Percentiles rank a stretch among this genome's conserved stretches.
These are phyloP conservation scores for Corythornis madagascariensis DNA, from an alignment of 2,113 vertebrate species.

Conservation along the genomic window DNA sequence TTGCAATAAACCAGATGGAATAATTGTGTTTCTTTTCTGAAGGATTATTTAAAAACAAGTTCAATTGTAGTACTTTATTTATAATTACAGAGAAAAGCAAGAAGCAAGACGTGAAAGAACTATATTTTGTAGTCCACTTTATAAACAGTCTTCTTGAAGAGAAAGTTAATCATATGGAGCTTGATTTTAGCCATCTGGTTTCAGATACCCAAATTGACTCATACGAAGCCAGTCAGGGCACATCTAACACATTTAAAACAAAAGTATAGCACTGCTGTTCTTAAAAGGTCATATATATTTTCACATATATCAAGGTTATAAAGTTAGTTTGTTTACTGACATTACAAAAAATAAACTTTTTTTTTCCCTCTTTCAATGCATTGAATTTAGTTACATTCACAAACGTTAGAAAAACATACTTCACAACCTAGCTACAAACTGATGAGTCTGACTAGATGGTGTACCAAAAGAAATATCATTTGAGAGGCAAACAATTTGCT, in stretches of 20 bases:
- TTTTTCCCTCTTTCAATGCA: not conserved
- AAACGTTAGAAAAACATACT: not conserved
- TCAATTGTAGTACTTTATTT: not conserved
- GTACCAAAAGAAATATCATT: not conserved
- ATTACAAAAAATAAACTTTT: no score
- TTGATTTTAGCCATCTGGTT: not conserved
- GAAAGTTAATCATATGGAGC: not conserved
- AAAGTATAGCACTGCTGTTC: not conserved
- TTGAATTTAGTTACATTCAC: not conserved
- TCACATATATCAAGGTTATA: not conserved
- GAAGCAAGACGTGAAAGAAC: not conserved
- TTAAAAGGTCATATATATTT: not conserved
- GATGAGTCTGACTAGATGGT: not conserved
- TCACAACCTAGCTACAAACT: not conserved
- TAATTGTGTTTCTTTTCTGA: constrained; percentile 3
- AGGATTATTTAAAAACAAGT: not conserved
- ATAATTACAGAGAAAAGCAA: not conserved
- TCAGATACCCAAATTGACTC: not conserved
- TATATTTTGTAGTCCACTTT: not conserved
- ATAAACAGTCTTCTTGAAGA: not conserved
- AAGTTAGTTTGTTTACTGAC: not conserved
- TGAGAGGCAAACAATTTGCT: not conserved
- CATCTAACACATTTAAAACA: not conserved
- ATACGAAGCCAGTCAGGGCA: not conserved
- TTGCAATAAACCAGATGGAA: not conserved